These are phyloP conservation scores for Zenarchopterus dispar DNA, from an alignment of 2,797 vertebrate species.

Conservation along the genomic window DNA sequence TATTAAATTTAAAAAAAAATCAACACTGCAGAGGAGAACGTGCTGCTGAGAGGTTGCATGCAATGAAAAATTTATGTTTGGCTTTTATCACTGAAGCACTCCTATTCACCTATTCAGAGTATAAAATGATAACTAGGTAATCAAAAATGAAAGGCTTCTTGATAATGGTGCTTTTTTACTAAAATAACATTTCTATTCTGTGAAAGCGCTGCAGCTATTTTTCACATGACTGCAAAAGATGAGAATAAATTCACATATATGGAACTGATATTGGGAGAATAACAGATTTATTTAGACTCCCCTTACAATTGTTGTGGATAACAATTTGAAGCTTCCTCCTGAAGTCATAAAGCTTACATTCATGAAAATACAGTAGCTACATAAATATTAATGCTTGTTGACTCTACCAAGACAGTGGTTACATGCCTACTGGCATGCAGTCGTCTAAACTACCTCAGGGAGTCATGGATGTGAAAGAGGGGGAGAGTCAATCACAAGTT, in stretches of 20 bases:
- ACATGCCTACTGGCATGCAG: too few relatives aligned
- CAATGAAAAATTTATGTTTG: constrained; percentile 64
- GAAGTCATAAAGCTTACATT: too few relatives aligned
- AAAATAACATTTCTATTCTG: constrained; percentile 28
- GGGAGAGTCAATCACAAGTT: too few relatives aligned
- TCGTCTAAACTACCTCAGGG: too few relatives aligned
- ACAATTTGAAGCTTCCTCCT: too few relatives aligned
- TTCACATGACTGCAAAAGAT: constrained; percentile 35
- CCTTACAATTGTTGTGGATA: too few relatives aligned
- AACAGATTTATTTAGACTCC: too few relatives aligned
- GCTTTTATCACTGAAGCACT: constrained; percentile 43
- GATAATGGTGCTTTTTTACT: constrained; percentile 47
- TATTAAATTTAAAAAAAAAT: constrained; percentile 35
- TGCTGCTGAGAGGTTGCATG: constrained; percentile 39
- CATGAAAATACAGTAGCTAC: too few relatives aligned
- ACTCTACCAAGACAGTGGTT: too few relatives aligned
- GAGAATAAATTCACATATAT: neutral
- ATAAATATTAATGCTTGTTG: too few relatives aligned
- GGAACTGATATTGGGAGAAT: neutral
- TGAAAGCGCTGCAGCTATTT: constrained; percentile 21
- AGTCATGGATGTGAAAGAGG: too few relatives aligned
- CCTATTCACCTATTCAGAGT: too few relatives aligned
- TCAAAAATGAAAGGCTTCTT: constrained; percentile 48
- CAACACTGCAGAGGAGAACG: constrained; percentile 15
- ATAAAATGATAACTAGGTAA: constrained; percentile 20